phyloP scores from a whole-genome alignment of 2,888 invertebrate genomes.

The Leucophenga montana region DNA sequence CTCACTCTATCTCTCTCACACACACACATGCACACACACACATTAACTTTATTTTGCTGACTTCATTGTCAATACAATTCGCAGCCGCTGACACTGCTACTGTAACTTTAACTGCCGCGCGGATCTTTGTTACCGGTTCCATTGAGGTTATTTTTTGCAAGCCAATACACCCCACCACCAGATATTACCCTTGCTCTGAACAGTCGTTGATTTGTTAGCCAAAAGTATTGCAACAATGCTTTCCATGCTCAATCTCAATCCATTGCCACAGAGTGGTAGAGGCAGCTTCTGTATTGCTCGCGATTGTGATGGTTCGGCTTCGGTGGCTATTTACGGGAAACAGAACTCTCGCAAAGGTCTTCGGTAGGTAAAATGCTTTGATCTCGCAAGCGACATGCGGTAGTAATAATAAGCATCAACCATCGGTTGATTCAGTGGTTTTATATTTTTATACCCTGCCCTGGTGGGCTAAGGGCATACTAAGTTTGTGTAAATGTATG shows the following conservation, averaged over 20 bases:
- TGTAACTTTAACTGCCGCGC: neutral
- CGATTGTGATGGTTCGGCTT: constrained; percentile 24
- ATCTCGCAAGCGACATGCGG: constrained; percentile 38
- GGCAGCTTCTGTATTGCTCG: constrained; percentile 25
- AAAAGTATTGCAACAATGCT: constrained; percentile 21
- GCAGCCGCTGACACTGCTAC: neutral
- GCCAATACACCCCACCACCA: neutral
- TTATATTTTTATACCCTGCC: neutral
- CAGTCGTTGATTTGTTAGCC: neutral
- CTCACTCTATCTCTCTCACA: too few relatives aligned
- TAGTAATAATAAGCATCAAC: constrained; percentile 1
- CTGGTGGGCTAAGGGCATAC: too few relatives aligned
- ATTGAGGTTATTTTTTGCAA: neutral
- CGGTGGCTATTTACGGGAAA: constrained; percentile 53
- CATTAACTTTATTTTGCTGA: too few relatives aligned
- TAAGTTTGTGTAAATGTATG: too few relatives aligned
- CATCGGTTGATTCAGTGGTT: neutral
- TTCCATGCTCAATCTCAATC: neutral
- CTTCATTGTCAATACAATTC: too few relatives aligned
- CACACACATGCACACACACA: too few relatives aligned
- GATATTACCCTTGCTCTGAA: neutral
- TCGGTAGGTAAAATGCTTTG: constrained; percentile 55
- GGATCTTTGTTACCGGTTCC: constrained; percentile 17
- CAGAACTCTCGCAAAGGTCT: neutral
- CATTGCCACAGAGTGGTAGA: neutral